A percentile compares a stretch with the other conserved stretches of the same genome.
phyloP scores from a whole-genome alignment of 2,113 vertebrate species.

The Alectura lathami region DNA sequence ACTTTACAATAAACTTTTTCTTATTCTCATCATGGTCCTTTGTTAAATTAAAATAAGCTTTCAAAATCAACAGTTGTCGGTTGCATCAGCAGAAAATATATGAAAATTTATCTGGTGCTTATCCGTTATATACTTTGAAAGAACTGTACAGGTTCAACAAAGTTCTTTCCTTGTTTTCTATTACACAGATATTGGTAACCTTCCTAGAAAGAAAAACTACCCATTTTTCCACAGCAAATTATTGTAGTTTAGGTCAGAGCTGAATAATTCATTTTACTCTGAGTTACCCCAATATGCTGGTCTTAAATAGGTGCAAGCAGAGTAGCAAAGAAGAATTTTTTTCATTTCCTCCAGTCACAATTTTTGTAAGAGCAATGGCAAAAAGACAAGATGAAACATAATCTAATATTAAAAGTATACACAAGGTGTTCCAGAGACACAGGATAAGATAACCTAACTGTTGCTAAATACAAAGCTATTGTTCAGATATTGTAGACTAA shows the following conservation, averaged over 20 bases:
- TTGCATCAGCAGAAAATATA: background rate
- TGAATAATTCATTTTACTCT: background rate
- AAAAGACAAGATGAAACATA: background rate
- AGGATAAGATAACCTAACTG: background rate
- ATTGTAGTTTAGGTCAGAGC: background rate
- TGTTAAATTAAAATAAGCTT: conserved; percentile 23
- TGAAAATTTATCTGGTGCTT: background rate
- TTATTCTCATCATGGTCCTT: background rate
- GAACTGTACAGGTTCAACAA: background rate
- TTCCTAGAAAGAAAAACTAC: background rate
- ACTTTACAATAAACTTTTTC: conserved; percentile 14
- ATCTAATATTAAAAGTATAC: background rate
- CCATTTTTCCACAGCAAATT: background rate
- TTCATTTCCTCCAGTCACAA: background rate
- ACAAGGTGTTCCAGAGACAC: background rate
- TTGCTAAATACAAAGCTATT: background rate
- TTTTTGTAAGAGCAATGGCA: background rate
- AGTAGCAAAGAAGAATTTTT: background rate
- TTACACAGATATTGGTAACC: background rate
- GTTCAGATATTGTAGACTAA: background rate
- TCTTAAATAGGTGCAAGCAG: background rate
- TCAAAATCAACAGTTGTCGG: background rate
- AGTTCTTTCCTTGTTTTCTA: background rate
- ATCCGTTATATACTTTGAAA: background rate
- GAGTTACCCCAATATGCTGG: background rate